Conservation (phyloP, 2,113 vertebrate genomes). For the Lonchura striata region DNA sequence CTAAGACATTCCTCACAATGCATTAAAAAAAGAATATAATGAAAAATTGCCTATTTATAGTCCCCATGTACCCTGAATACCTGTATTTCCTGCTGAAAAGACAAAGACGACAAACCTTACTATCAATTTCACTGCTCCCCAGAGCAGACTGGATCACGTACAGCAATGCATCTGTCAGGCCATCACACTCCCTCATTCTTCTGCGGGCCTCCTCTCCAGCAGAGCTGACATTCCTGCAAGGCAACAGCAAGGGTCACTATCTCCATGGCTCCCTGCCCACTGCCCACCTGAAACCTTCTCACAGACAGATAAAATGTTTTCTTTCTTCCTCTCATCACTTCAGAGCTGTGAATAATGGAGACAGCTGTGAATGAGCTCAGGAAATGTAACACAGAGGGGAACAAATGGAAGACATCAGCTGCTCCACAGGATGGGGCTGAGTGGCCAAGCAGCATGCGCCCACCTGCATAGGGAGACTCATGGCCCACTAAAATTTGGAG, state of each 20-base stretch:
- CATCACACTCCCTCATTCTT: conserved; percentile 97
- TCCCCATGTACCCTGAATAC: neutral
- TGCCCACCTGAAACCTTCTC: neutral
- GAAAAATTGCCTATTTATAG: neutral
- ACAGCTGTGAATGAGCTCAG: conserved; percentile 3
- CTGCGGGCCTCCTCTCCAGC: conserved; percentile 96
- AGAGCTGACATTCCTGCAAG: conserved; percentile 95
- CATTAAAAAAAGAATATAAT: neutral
- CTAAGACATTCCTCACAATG: neutral
- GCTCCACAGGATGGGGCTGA: neutral
- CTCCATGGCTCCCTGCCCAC: neutral
- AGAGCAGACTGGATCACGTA: conserved; percentile 97
- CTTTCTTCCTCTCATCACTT: neutral
- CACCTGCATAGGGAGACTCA: neutral
- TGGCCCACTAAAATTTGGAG: neutral
- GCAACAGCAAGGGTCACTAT: conserved; percentile 46
- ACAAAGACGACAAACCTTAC: conserved; percentile 87
- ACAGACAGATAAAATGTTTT: neutral
- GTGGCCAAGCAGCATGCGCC: neutral
- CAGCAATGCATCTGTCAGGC: conserved; percentile 95
- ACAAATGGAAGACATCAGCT: neutral
- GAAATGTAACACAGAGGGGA: neutral
- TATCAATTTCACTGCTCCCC: conserved; percentile 98
- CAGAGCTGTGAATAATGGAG: conserved; percentile 27
- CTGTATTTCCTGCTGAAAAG: neutral